These are phyloP conservation scores for Plagodis dolabraria DNA, from an alignment of 2,888 invertebrate species.

Conservation along the genomic window DNA sequence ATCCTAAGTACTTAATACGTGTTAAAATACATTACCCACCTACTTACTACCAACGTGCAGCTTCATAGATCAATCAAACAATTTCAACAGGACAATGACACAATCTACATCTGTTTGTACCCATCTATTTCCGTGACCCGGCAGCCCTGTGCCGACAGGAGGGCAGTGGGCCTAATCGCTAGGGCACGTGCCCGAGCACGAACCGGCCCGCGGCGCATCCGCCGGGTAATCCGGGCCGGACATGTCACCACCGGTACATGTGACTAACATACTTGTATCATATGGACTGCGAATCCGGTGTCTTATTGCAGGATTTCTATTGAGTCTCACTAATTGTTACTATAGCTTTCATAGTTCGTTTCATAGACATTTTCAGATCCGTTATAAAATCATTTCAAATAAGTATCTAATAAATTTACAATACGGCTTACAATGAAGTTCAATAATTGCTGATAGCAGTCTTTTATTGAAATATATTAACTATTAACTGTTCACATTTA, in stretches of 20 bases:
- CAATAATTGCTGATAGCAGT: no score
- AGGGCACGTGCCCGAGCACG: constrained; percentile 73
- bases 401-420: no score
- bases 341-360: no score
- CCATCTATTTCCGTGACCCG: constrained; percentile 65
- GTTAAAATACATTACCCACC: no score
- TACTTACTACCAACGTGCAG: no score
- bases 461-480: no score
- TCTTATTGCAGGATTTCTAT: neutral
- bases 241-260: constrained; percentile 54
- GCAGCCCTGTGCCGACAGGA: constrained; percentile 49
- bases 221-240: constrained; percentile 65
- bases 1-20: no score
- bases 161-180: constrained; percentile 76
- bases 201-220: constrained; percentile 60
- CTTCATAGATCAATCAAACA: neutral
- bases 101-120: constrained; percentile 45
- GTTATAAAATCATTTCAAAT: no score
- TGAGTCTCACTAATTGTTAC: no score
- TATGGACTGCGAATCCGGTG: constrained; percentile 2
- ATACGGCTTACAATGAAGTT: no score
- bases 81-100: constrained; percentile 6
- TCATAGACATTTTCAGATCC: no score
- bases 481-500: no score
- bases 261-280: constrained; percentile 65